Percentiles rank a stretch among this genome's conserved stretches.
Evolutionary conservation across 2,797 vertebrate species (phyloP).

Genomic region (Muscicapa comitata): DNA sequence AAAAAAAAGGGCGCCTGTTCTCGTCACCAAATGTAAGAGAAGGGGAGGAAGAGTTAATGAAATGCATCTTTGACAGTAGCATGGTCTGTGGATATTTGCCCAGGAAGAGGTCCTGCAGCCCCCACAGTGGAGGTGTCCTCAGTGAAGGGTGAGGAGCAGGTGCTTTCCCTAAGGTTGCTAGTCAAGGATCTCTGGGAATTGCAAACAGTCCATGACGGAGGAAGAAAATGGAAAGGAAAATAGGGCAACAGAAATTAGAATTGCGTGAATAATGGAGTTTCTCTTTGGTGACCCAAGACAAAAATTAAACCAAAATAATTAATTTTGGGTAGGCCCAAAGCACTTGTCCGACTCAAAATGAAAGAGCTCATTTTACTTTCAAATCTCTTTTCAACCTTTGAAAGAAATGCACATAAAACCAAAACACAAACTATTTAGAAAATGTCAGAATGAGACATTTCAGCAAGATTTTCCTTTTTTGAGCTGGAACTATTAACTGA

Average conservation of each 20-base stretch:
- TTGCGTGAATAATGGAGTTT: background rate
- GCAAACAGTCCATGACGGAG: background rate
- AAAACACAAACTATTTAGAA: background rate
- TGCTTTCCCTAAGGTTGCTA: background rate
- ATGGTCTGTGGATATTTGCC: background rate
- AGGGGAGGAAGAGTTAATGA: background rate
- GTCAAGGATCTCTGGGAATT: background rate
- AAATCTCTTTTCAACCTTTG: background rate
- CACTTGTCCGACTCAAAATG: constrained; percentile 1
- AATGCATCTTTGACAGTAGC: fast-evolving
- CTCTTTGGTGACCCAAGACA: background rate
- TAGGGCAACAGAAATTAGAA: background rate
- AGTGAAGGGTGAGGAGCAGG: background rate
- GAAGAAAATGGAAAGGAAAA: background rate
- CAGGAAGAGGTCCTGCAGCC: background rate
- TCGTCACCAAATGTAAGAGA: background rate
- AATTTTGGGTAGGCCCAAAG: background rate
- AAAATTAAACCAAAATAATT: background rate
- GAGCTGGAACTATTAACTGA: background rate
- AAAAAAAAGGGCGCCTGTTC: background rate
- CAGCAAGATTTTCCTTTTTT: background rate
- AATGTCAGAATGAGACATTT: background rate
- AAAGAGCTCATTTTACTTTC: background rate
- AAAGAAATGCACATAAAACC: background rate
- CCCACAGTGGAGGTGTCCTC: background rate